phyloP scores from a whole-genome alignment of 2,797 vertebrate genomes.

The Myotis myotis region DNA sequence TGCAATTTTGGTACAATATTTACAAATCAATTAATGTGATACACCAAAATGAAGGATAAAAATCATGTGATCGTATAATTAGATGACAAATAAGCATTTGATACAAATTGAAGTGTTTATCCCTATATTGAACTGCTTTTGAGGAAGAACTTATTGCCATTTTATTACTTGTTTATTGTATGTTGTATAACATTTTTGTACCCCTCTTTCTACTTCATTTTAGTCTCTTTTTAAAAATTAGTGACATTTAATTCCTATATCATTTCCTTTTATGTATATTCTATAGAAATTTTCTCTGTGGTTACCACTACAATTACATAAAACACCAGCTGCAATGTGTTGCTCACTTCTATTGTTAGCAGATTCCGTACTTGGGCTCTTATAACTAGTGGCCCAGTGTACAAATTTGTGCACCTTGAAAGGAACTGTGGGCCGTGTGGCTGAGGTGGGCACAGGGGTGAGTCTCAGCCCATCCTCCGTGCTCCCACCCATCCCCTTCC shows the following conservation, averaged over 20 bases:
- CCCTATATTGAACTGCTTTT: not conserved
- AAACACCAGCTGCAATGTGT: not conserved
- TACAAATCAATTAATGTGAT: too few relatives aligned
- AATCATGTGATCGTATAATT: too few relatives aligned
- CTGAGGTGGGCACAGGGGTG: too few relatives aligned
- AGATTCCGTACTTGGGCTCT: not conserved
- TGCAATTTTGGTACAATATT: too few relatives aligned
- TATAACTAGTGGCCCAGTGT: not conserved
- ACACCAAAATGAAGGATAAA: too few relatives aligned
- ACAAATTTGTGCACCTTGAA: too few relatives aligned
- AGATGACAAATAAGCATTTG: too few relatives aligned
- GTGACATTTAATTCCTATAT: not conserved
- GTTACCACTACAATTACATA: not conserved
- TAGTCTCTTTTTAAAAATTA: not conserved
- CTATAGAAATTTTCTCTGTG: not conserved
- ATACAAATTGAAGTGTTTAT: not conserved
- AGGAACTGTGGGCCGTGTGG: too few relatives aligned
- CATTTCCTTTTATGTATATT: not conserved
- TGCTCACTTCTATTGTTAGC: not conserved
- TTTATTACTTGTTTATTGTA: not conserved
- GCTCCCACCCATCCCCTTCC: too few relatives aligned
- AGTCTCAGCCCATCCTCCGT: fast-evolving
- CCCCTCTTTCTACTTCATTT: not conserved
- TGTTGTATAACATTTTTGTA: not conserved
- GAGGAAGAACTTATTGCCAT: not conserved